Evolutionary conservation across 1,140 invertebrate species (phyloP).

Genomic region (Drosophila carrolli): DNA sequence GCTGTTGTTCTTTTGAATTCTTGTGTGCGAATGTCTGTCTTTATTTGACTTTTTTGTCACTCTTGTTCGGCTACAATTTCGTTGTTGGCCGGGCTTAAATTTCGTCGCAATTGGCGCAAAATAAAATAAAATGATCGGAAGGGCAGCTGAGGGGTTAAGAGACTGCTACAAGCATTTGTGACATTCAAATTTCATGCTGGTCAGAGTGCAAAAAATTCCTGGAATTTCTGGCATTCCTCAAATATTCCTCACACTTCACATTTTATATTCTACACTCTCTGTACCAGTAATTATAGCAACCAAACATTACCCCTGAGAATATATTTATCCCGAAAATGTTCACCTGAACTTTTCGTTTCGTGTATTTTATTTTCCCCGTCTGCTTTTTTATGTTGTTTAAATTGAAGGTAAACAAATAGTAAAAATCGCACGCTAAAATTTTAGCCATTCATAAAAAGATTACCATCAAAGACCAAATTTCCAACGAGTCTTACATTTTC

Average conservation of each 20-base stretch:
- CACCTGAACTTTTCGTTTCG: slow-evolving; percentile 1
- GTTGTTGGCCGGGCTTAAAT: slow-evolving; percentile 28
- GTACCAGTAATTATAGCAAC: background rate
- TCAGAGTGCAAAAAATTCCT: slow-evolving; percentile 36
- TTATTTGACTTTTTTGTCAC: slow-evolving; percentile 27
- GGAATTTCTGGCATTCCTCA: slow-evolving; percentile 38
- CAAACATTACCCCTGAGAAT: background rate
- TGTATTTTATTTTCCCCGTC: background rate
- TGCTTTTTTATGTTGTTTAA: slow-evolving; percentile 14
- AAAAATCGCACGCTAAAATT: slow-evolving; percentile 5
- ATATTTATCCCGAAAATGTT: background rate
- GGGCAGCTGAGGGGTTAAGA: background rate
- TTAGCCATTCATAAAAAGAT: slow-evolving; percentile 6
- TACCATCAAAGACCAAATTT: slow-evolving; percentile 17
- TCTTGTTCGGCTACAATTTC: slow-evolving; percentile 45
- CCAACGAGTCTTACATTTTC: background rate
- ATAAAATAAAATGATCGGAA: slow-evolving; percentile 21
- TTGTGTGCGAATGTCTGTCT: slow-evolving; percentile 13
- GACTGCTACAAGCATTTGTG: slow-evolving; percentile 12
- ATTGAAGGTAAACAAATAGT: slow-evolving; percentile 14
- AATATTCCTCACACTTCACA: background rate
- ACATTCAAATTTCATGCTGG: slow-evolving; percentile 35
- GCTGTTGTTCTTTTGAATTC: slow-evolving; percentile 6
- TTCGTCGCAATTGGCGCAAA: slow-evolving; percentile 41
- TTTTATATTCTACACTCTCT: background rate